Conservation (phyloP, 2,797 vertebrate genomes). For the Anisognathus igniventris region DNA sequence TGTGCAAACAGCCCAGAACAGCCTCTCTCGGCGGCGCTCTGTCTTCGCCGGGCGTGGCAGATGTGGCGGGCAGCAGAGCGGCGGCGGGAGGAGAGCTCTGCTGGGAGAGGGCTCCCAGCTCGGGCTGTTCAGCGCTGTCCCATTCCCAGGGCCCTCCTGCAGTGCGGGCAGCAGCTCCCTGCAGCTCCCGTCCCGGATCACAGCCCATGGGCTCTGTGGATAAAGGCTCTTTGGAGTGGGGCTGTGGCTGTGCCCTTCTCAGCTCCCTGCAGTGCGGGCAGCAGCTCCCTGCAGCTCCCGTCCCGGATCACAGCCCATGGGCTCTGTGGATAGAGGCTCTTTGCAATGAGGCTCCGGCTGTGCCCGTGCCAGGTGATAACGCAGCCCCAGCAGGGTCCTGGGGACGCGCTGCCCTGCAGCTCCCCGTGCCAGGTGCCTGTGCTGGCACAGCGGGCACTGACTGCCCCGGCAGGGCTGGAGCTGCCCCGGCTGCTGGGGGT, state of each 20-base stretch:
- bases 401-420: neutral
- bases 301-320: accelerated
- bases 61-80: accelerated
- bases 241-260: neutral
- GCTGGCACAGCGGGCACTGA: accelerated
- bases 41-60: neutral
- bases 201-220: accelerated
- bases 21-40: neutral
- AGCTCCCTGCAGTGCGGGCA: neutral
- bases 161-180: neutral
- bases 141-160: accelerated
- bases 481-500: neutral
- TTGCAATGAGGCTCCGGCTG: accelerated
- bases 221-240: neutral
- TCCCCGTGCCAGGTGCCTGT: accelerated
- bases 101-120: neutral
- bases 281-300: neutral
- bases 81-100: accelerated
- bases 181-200: accelerated
- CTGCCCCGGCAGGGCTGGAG: accelerated
- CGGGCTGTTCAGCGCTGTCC: accelerated
- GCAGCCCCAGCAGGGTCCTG: neutral
- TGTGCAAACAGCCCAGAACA: neutral
- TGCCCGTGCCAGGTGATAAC: neutral
- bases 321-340: neutral